Conservation (phyloP, 2,113 vertebrate species). For the Morone saxatilis region DNA sequence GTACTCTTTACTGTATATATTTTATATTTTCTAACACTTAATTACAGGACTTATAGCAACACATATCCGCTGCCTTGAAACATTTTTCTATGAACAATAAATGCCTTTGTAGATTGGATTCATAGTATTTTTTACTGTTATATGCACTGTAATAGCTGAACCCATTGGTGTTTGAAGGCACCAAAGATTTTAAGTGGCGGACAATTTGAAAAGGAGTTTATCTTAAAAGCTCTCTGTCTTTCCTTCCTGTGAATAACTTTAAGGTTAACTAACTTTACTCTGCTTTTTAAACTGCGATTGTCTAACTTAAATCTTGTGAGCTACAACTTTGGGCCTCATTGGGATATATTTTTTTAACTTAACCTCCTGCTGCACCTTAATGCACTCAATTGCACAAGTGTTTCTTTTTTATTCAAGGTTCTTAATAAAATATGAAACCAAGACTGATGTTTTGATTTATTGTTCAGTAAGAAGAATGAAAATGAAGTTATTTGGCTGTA, state of each 20-base stretch:
- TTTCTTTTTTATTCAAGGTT: conserved; percentile 37
- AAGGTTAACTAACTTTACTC: not conserved
- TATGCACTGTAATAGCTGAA: not conserved
- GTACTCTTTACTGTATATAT: not conserved
- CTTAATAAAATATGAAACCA: conserved; percentile 46
- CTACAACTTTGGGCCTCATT: not conserved
- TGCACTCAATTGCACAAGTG: not conserved
- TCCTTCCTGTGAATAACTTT: not conserved
- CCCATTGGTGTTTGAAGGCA: not conserved
- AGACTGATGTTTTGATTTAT: not conserved
- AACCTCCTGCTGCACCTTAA: conserved; percentile 39
- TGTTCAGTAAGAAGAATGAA: not conserved
- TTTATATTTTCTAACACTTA: not conserved
- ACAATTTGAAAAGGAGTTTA: not conserved
- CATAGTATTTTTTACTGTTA: not conserved
- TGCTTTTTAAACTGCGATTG: conserved; percentile 6
- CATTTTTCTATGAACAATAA: not conserved
- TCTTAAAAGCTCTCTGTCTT: not conserved
- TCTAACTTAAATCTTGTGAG: conserved; percentile 16
- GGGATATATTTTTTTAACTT: conserved; percentile 17
- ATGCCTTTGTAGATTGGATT: conserved; percentile 5
- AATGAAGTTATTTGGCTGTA: too few relatives aligned
- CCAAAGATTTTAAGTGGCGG: not conserved
- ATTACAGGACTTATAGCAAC: not conserved
- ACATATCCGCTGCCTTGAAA: too few relatives aligned